Percentiles rank a stretch among this genome's conserved stretches.
Conservation (phyloP, 1,140 invertebrate species). For the Trypoxylus dichotomus region DNA sequence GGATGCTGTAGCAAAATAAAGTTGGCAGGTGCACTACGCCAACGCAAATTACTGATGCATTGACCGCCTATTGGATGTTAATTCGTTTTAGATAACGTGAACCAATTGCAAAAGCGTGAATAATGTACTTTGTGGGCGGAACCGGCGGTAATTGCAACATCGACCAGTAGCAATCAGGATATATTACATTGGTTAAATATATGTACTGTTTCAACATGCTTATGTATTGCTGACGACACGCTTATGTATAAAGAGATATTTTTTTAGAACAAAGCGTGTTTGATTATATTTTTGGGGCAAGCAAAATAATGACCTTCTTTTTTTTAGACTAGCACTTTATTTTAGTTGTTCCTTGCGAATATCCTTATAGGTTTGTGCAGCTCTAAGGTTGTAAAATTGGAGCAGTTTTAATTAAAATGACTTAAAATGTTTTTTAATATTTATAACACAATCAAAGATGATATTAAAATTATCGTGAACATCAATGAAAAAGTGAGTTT, state of each 20-base stretch:
- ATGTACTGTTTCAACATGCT: not conserved
- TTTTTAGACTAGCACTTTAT: too few relatives aligned
- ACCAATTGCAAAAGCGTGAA: conserved; percentile 18
- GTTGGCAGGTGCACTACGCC: not conserved
- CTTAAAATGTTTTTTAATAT: too few relatives aligned
- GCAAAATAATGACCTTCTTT: not conserved
- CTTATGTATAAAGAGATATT: not conserved
- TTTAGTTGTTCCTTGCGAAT: too few relatives aligned
- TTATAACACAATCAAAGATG: too few relatives aligned
- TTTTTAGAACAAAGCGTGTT: conserved; percentile 8
- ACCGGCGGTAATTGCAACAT: conserved; percentile 1
- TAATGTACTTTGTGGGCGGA: conserved; percentile 13
- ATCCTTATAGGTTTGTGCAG: too few relatives aligned
- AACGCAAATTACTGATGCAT: not conserved
- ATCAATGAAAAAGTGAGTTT: too few relatives aligned
- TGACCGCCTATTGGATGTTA: conserved; percentile 2
- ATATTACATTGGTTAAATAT: conserved; percentile 14
- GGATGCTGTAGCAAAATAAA: not conserved
- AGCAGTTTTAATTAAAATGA: too few relatives aligned
- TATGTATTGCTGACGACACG: not conserved
- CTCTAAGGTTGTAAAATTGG: too few relatives aligned
- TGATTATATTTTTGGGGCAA: not conserved
- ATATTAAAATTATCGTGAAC: too few relatives aligned
- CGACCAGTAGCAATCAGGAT: not conserved
- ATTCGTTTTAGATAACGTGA: conserved; percentile 18